phyloP scores from a whole-genome alignment of 2,888 invertebrate species.

The Diplolepis rosae region DNA sequence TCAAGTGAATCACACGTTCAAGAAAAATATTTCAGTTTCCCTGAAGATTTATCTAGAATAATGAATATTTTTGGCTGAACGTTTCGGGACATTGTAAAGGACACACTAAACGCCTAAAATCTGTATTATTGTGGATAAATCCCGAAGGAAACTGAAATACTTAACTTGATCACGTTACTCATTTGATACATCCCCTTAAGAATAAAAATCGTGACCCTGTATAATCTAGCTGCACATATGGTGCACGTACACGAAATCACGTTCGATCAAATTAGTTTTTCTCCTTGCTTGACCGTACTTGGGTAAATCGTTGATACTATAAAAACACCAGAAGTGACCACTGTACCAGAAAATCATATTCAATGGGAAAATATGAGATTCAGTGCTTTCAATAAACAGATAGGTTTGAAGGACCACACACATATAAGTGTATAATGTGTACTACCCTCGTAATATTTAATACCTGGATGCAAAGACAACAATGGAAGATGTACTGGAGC shows the following conservation, averaged over 20 bases:
- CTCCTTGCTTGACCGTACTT: neutral
- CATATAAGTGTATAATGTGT: neutral
- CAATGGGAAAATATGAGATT: slow-evolving; percentile 1
- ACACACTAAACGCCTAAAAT: too few species aligned
- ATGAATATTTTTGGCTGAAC: too few species aligned
- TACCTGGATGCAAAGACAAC: slow-evolving; percentile 12
- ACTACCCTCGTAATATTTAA: neutral
- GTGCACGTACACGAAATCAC: neutral
- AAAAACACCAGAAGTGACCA: neutral
- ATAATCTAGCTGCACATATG: neutral
- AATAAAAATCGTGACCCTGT: too few species aligned
- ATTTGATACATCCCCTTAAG: too few species aligned
- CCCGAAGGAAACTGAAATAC: too few species aligned
- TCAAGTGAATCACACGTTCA: too few species aligned
- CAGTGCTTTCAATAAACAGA: slow-evolving; percentile 3
- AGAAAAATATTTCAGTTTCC: too few species aligned
- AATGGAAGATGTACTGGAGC: slow-evolving; percentile 3
- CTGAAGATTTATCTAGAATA: too few species aligned
- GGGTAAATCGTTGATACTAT: slow-evolving; percentile 12
- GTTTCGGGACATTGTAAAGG: too few species aligned
- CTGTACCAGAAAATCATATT: neutral
- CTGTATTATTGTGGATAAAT: too few species aligned
- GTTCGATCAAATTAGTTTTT: slow-evolving; percentile 1
- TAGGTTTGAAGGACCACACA: neutral
- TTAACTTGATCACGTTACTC: too few species aligned